Conservation (phyloP, 2,888 invertebrate species). For the Nudaria mundana region DNA sequence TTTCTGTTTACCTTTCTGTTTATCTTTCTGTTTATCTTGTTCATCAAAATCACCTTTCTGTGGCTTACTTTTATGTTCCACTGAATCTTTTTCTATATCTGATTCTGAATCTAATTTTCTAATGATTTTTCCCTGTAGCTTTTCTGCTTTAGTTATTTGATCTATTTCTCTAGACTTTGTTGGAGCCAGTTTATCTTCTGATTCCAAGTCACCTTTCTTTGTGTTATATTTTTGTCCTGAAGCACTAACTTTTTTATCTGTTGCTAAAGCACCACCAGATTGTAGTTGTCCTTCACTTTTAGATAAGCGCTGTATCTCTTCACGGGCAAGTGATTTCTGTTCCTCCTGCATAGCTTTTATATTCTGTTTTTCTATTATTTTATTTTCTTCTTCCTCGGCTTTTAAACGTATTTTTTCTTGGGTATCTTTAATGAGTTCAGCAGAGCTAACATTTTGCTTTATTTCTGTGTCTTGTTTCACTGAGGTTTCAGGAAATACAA, state of each 20-base stretch:
- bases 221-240: background rate
- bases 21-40: background rate
- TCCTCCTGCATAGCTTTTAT: background rate
- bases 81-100: background rate
- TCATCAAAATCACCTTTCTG: background rate
- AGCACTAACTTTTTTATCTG: background rate
- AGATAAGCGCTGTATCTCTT: no score
- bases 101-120: background rate
- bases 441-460: background rate
- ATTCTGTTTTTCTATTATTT: background rate
- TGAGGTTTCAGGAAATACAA: background rate
- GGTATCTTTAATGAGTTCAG: conserved; percentile 2
- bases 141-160: background rate
- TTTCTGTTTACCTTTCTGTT: no score
- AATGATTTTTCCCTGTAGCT: background rate
- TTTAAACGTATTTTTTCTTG: conserved; percentile 1
- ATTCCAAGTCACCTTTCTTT: background rate
- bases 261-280: background rate
- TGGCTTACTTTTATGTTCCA: background rate
- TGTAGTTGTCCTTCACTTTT: background rate
- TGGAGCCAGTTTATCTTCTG: background rate
- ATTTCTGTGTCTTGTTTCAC: background rate
- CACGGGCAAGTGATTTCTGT: background rate
- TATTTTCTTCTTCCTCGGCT: background rate
- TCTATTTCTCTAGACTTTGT: background rate